Percentiles rank a stretch among this genome's conserved stretches.
phyloP scores from a whole-genome alignment of 2,888 invertebrate genomes.

The Drosophila mettleri region DNA sequence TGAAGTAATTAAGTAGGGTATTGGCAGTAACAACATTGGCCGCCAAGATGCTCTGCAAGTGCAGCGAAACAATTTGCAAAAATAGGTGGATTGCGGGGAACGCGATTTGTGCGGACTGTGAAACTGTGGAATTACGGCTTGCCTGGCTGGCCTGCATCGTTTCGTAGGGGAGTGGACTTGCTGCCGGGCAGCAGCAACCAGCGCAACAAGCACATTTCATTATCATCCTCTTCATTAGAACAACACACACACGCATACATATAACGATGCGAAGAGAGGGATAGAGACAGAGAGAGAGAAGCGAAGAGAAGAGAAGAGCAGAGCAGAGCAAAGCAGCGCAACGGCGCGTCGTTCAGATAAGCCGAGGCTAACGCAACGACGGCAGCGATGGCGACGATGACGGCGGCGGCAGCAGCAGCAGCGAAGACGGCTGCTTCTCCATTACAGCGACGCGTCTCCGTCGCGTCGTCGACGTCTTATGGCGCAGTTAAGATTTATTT shows the following conservation, averaged over 20 bases:
- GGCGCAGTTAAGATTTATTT: slow-evolving; percentile 82
- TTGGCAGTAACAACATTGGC: slow-evolving; percentile 28
- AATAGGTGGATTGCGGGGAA: slow-evolving; percentile 37
- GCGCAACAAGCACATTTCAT: slow-evolving; percentile 68
- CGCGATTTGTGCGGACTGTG: slow-evolving; percentile 38
- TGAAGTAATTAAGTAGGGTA: slow-evolving; percentile 34
- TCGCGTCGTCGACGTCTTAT: slow-evolving; percentile 61
- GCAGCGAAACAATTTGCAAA: slow-evolving; percentile 65
- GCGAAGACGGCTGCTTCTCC: slow-evolving; percentile 52
- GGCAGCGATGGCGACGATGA: slow-evolving; percentile 1
- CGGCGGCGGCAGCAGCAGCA: slow-evolving; percentile 16
- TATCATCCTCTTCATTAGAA: slow-evolving; percentile 79
- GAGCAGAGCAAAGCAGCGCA: slow-evolving; percentile 4
- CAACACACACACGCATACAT: slow-evolving; percentile 29
- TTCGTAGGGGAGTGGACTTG: slow-evolving; percentile 37
- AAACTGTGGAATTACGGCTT: slow-evolving; percentile 27
- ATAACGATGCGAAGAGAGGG: not conserved
- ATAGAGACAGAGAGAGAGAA: slow-evolving; percentile 11
- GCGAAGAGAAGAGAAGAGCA: not conserved
- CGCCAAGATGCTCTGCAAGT: slow-evolving; percentile 34
- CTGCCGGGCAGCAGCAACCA: slow-evolving; percentile 35
- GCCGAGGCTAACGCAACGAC: slow-evolving; percentile 36
- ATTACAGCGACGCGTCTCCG: slow-evolving; percentile 55
- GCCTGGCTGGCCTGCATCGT: slow-evolving; percentile 24
- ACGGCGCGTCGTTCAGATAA: slow-evolving; percentile 26